Percentiles rank a stretch among this genome's conserved stretches.
Evolutionary conservation across 2,797 vertebrate species (phyloP).

Genomic region (Clarias pachynema): DNA sequence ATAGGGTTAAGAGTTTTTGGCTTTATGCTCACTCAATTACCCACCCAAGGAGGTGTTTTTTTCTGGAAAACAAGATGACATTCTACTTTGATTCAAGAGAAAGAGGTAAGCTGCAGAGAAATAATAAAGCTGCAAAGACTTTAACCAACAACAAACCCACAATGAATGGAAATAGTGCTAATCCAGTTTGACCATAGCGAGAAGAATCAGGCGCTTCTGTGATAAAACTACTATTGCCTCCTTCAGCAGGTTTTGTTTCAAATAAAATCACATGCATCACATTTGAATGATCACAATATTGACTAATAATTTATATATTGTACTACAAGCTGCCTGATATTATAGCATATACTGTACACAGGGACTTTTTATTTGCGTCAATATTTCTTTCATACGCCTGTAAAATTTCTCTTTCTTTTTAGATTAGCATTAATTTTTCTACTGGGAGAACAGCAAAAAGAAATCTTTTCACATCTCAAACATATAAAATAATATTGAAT

Average conservation of each 20-base stretch:
- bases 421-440: too few relatives aligned
- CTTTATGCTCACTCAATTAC: constrained; percentile 30
- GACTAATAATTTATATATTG: neutral
- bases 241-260: neutral
- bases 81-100: neutral
- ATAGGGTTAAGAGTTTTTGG: constrained; percentile 13
- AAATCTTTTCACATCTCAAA: neutral
- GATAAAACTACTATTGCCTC: neutral
- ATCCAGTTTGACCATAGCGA: constrained; percentile 20
- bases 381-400: neutral
- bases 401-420: neutral
- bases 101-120: constrained; percentile 57
- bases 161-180: constrained; percentile 30
- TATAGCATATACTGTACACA: too few relatives aligned
- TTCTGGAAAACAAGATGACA: constrained; percentile 41
- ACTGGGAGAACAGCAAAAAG: neutral
- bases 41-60: constrained; percentile 1
- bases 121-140: constrained; percentile 53
- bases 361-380: neutral
- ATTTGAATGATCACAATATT: neutral
- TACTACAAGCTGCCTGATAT: neutral
- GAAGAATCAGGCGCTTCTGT: neutral
- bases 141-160: constrained; percentile 51
- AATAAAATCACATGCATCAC: neutral
- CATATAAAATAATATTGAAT: neutral